These are phyloP conservation scores for Bombus haemorrhoidalis DNA, from an alignment of 1,140 invertebrate species.

Conservation along the genomic window DNA sequence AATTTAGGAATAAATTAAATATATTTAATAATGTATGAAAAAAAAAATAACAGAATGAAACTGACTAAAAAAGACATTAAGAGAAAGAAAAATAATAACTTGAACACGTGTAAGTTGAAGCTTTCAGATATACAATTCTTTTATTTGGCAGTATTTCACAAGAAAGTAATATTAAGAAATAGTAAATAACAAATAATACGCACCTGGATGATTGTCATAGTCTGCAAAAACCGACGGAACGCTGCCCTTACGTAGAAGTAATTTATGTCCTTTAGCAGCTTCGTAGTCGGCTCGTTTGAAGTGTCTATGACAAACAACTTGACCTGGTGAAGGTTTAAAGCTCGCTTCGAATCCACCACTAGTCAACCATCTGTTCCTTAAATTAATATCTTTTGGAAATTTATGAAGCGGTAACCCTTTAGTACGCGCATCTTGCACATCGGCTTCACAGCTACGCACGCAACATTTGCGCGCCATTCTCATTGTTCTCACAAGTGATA, in stretches of 20 bases:
- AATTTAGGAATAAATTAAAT: not conserved
- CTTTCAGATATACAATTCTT: constrained; percentile 5
- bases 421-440: constrained; percentile 77
- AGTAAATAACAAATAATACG: not conserved
- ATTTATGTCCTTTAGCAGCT: constrained; percentile 83
- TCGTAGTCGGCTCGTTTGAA: constrained; percentile 86
- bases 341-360: constrained; percentile 81
- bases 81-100: not conserved
- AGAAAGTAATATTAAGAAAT: not conserved
- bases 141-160: not conserved
- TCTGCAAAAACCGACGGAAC: constrained; percentile 81
- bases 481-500: constrained; percentile 57
- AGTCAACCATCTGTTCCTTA: constrained; percentile 81
- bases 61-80: not conserved
- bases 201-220: constrained; percentile 76
- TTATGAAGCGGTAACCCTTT: constrained; percentile 84
- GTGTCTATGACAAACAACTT: constrained; percentile 85
- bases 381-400: constrained; percentile 81
- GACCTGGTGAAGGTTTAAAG: constrained; percentile 83
- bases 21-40: not conserved
- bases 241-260: constrained; percentile 83
- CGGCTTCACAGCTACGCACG: constrained; percentile 75
- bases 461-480: constrained; percentile 80
- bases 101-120: constrained; percentile 11
- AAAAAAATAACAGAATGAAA: not conserved